Evolutionary conservation across 2,888 invertebrate genomes (phyloP).

Genomic region (Dryobota labecula): DNA sequence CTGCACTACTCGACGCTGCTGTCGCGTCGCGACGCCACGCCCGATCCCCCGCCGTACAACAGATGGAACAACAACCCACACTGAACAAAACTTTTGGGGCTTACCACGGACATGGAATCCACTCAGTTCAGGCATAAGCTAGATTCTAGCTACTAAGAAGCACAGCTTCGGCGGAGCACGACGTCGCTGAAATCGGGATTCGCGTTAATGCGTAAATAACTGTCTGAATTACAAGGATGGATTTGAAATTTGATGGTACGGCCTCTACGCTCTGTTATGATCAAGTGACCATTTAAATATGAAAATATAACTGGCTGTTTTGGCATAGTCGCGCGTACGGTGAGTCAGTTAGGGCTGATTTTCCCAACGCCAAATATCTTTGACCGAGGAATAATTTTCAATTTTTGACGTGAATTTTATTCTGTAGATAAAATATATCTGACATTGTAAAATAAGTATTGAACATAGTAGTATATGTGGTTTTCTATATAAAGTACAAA

Average conservation of each 20-base stretch:
- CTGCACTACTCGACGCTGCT: constrained; percentile 84
- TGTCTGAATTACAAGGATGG: neutral
- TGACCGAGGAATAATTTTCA: neutral
- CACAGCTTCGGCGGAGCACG: neutral
- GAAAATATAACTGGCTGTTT: constrained; percentile 1
- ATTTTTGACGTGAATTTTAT: neutral
- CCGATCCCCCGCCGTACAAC: constrained; percentile 71
- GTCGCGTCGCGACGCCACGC: constrained; percentile 70
- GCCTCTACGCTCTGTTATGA: neutral
- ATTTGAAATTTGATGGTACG: constrained; percentile 3
- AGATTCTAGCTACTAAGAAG: neutral
- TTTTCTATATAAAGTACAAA: constrained; percentile 22
- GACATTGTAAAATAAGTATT: neutral
- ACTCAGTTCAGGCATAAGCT: neutral
- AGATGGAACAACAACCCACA: constrained; percentile 75
- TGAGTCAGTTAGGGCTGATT: neutral
- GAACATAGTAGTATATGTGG: neutral
- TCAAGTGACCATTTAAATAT: constrained; percentile 1
- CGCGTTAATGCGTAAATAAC: neutral
- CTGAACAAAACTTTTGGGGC: constrained; percentile 59
- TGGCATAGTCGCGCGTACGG: neutral
- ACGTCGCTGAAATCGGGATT: neutral
- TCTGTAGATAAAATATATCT: neutral
- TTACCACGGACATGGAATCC: neutral
- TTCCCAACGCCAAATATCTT: neutral